phyloP scores from a whole-genome alignment of 1,140 invertebrate species.

The Belonocnema kinseyi region DNA sequence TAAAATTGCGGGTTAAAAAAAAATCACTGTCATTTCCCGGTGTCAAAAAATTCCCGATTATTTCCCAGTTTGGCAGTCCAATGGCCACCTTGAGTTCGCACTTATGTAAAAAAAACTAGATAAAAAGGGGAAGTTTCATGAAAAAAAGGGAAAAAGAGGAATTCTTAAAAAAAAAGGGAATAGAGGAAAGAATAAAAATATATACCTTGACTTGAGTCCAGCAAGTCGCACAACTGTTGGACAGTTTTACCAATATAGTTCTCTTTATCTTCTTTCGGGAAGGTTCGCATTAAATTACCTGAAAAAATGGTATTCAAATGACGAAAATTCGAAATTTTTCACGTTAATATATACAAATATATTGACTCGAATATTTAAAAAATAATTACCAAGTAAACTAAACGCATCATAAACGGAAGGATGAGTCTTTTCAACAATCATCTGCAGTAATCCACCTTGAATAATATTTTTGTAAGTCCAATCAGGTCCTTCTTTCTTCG shows the following conservation, averaged over 20 bases:
- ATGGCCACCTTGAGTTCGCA: no score
- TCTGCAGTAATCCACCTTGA: conserved; percentile 54
- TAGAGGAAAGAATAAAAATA: no score
- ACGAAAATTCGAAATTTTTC: conserved; percentile 14
- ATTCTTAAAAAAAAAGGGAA: no score
- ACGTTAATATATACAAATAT: conserved; percentile 5
- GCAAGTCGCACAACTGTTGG: conserved; percentile 61
- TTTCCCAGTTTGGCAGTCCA: no score
- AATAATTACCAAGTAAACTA: conserved; percentile 60
- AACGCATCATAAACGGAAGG: conserved; percentile 57
- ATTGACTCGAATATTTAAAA: background rate
- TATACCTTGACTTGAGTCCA: conserved; percentile 60
- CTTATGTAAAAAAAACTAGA: no score
- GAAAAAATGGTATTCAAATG: conserved; percentile 37
- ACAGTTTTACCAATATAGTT: conserved; percentile 53
- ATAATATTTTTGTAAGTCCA: conserved; percentile 67
- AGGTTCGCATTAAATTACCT: conserved; percentile 63
- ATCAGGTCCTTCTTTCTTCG: conserved; percentile 59
- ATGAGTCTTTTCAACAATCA: conserved; percentile 60
- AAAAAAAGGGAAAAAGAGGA: no score
- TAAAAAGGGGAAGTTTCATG: no score
- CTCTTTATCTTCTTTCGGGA: conserved; percentile 51
- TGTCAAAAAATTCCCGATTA: no score
- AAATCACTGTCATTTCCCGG: no score
- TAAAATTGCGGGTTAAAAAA: no score